Evolutionary conservation across 64 coral and sea anemone genomes (phyloP).

Genomic region (Anthopleura sola): DNA sequence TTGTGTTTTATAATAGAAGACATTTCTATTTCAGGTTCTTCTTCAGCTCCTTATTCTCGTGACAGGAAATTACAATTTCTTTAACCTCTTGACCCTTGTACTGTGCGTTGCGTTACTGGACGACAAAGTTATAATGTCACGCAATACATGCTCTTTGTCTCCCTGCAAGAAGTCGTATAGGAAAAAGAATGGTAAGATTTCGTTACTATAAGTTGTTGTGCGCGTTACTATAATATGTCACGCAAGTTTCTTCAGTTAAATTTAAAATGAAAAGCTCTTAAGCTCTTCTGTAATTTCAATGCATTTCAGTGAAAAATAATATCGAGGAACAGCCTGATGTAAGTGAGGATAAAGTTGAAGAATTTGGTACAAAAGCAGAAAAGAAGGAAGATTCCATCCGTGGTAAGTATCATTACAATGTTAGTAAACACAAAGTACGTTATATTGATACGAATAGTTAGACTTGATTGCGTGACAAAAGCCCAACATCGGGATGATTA

Average conservation of each 20-base stretch:
- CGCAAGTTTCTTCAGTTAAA: background rate
- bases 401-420: background rate
- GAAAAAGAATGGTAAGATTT: constrained; percentile 20
- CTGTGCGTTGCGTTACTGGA: constrained; percentile 87
- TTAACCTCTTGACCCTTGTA: constrained; percentile 89
- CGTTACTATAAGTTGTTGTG: background rate
- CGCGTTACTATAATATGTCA: background rate
- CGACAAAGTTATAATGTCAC: constrained; percentile 54
- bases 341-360: background rate
- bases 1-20: no score
- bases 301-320: background rate
- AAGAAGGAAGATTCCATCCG: background rate
- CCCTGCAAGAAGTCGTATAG: constrained; percentile 38
- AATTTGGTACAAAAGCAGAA: background rate
- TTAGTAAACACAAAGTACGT: no score
- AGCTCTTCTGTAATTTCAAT: background rate
- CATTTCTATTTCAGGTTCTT: constrained; percentile 58
- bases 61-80: constrained; percentile 98
- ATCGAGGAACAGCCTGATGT: background rate
- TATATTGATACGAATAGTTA: background rate
- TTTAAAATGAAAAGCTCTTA: no score
- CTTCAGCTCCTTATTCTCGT: constrained; percentile 88
- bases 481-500: no score
- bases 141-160: constrained; percentile 52
- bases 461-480: background rate